A percentile compares a stretch with the other conserved stretches of the same genome.
phyloP scores from a whole-genome alignment of 2,797 vertebrate genomes.

The Sebastes hopkinsi region DNA sequence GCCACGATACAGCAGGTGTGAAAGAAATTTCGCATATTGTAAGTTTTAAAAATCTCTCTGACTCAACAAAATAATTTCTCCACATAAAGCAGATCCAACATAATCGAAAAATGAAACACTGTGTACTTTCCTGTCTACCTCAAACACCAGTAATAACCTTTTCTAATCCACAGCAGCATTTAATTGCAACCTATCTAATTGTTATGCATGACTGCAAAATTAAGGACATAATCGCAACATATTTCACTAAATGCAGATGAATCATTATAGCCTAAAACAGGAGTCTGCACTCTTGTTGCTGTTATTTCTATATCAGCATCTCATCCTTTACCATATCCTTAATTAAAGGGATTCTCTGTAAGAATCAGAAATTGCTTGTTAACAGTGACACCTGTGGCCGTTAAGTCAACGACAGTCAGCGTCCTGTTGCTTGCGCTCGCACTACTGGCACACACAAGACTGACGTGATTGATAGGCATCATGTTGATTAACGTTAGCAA shows the following conservation, averaged over 20 bases:
- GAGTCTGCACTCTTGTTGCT: not conserved
- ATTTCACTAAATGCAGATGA: conserved; percentile 11
- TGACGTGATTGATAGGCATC: not conserved
- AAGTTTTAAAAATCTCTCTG: not conserved
- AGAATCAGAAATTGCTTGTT: too few relatives aligned
- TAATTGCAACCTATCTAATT: conserved; percentile 5
- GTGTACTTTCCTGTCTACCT: not conserved
- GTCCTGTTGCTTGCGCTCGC: not conserved
- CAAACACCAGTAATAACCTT: not conserved
- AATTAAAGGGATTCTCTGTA: not conserved
- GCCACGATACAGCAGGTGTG: not conserved
- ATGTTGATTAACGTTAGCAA: not conserved
- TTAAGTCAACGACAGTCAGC: too few relatives aligned
- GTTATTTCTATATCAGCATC: not conserved
- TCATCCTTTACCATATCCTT: not conserved
- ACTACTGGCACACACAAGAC: not conserved
- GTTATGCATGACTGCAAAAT: not conserved
- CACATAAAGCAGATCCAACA: not conserved
- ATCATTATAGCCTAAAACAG: not conserved
- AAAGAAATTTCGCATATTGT: not conserved
- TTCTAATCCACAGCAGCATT: not conserved
- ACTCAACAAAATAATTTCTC: not conserved
- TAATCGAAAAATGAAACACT: not conserved
- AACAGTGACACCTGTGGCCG: too few relatives aligned
- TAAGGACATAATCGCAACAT: not conserved